These are phyloP conservation scores for Caenorhabditis angaria DNA, from an alignment of 2,888 invertebrate genomes.

Conservation along the genomic window DNA sequence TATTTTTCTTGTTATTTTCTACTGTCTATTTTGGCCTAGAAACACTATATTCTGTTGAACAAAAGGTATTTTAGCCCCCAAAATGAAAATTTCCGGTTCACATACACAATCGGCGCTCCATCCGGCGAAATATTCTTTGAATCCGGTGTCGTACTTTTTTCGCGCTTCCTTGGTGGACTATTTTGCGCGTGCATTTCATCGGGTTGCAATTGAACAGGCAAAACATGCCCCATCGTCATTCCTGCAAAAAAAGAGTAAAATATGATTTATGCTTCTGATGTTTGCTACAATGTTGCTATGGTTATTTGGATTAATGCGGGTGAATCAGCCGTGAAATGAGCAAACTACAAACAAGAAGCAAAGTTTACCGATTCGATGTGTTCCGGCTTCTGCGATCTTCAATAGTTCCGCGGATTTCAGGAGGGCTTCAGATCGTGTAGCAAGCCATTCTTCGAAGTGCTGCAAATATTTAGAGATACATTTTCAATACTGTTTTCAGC, in stretches of 20 bases:
- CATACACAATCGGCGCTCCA: neutral
- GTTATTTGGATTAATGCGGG: too few relatives aligned
- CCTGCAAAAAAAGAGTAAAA: too few relatives aligned
- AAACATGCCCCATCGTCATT: conserved; percentile 6
- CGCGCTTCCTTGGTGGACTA: conserved; percentile 16
- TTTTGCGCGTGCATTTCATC: conserved; percentile 30
- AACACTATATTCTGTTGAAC: too few relatives aligned
- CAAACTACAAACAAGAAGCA: neutral
- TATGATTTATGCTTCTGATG: too few relatives aligned
- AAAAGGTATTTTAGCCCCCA: too few relatives aligned
- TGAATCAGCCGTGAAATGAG: too few relatives aligned
- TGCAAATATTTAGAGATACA: neutral
- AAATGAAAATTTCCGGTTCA: too few relatives aligned
- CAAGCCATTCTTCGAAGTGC: neutral
- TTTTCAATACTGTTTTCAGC: neutral
- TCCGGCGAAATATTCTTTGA: neutral
- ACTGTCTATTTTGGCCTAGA: too few relatives aligned
- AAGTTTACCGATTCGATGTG: conserved; percentile 3
- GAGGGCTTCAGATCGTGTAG: neutral
- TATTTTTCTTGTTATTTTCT: too few relatives aligned
- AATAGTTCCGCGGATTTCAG: neutral
- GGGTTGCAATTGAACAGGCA: conserved; percentile 18
- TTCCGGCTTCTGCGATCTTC: neutral
- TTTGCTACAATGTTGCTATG: too few relatives aligned
- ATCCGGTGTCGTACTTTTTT: neutral